Percentiles rank a stretch among this genome's conserved stretches.
These are phyloP conservation scores for Carcharodon carcharias DNA, from an alignment of 2,797 vertebrate species.

Conservation along the genomic window DNA sequence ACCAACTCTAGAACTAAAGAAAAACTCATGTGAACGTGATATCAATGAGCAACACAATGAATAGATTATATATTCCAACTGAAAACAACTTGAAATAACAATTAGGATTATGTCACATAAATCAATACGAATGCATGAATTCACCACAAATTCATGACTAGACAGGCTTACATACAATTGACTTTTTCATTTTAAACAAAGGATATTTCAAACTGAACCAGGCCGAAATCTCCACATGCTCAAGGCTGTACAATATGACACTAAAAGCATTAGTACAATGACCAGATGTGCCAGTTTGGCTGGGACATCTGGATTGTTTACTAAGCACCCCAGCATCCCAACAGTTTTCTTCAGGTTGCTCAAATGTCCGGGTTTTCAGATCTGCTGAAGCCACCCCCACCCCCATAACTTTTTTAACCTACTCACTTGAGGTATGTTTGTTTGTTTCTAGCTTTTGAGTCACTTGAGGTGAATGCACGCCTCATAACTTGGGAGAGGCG, in stretches of 20 bases:
- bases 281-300: too few relatives aligned
- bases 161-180: not conserved
- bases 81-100: not conserved
- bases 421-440: too few relatives aligned
- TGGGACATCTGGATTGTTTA: too few relatives aligned
- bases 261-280: not conserved
- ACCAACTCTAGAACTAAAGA: slow-evolving; percentile 68
- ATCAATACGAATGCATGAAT: not conserved
- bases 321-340: too few relatives aligned
- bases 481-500: too few relatives aligned
- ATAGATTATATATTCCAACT: not conserved
- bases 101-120: not conserved
- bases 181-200: not conserved
- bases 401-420: too few relatives aligned
- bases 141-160: not conserved
- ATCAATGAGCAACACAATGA: not conserved
- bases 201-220: not conserved
- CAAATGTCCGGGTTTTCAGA: too few relatives aligned
- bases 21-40: not conserved
- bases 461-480: too few relatives aligned
- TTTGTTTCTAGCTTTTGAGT: too few relatives aligned
- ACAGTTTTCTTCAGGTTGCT: too few relatives aligned
- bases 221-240: not conserved
- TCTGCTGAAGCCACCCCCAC: too few relatives aligned
- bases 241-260: not conserved